These are phyloP conservation scores for Pangasius mekongensis DNA, from an alignment of 2,797 vertebrate genomes.

Conservation along the genomic window DNA sequence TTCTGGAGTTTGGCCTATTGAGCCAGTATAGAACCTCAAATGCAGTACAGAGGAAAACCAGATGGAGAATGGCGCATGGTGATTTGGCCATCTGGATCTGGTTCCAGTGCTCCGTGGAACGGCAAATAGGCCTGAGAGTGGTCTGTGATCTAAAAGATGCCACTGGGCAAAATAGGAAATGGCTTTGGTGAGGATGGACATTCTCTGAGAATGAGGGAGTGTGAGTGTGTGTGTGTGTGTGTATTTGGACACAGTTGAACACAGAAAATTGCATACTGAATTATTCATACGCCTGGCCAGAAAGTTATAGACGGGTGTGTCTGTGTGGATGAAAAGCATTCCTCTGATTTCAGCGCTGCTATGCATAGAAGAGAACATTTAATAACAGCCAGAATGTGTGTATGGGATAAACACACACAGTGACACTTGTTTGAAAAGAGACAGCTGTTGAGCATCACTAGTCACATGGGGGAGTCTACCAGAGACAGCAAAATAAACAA, in stretches of 20 bases:
- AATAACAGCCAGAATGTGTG: constrained; percentile 14
- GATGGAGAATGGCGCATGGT: neutral
- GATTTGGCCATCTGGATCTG: constrained; percentile 13
- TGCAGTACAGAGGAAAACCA: neutral
- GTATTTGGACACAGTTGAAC: constrained; percentile 7
- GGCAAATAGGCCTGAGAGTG: neutral
- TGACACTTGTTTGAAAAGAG: constrained; percentile 43
- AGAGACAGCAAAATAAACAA: neutral
- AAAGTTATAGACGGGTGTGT: neutral
- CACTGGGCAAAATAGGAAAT: constrained; percentile 5
- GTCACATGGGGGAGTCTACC: neutral
- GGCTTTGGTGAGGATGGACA: constrained; percentile 1
- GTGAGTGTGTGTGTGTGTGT: neutral
- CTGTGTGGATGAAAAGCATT: neutral
- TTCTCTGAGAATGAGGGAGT: neutral
- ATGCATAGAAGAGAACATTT: neutral
- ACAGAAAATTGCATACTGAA: neutral
- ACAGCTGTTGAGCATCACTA: constrained; percentile 37
- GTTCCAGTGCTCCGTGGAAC: neutral
- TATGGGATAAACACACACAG: neutral
- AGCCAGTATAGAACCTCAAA: neutral
- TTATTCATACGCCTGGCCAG: neutral
- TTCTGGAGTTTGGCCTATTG: neutral
- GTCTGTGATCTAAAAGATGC: neutral
- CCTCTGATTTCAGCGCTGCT: neutral